A percentile compares a stretch with the other conserved stretches of the same genome.
phyloP scores from a whole-genome alignment of 2,888 invertebrate genomes.

The Cheilosia scutellata region DNA sequence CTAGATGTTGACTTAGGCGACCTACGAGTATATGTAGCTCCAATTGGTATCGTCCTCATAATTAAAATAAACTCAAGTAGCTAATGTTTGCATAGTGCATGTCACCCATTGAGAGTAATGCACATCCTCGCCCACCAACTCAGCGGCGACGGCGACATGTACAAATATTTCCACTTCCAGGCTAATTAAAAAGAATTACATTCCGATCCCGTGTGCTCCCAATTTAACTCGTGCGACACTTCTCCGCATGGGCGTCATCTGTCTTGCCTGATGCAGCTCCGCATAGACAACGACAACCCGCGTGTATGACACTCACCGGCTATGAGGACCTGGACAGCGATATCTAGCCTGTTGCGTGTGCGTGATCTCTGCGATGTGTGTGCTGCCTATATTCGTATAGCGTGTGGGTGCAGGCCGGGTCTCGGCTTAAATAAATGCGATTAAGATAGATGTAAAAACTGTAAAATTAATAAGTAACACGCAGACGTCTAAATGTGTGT shows the following conservation, averaged over 20 bases:
- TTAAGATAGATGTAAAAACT: slow-evolving; percentile 73
- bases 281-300: slow-evolving; percentile 1
- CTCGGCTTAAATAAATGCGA: slow-evolving; percentile 61
- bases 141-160: slow-evolving; percentile 25
- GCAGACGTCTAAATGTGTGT: slow-evolving; percentile 51
- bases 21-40: neutral
- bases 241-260: slow-evolving; percentile 61
- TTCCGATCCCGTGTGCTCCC: slow-evolving; percentile 54
- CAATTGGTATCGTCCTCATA: slow-evolving; percentile 35
- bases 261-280: slow-evolving; percentile 20
- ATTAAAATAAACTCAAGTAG: slow-evolving; percentile 57
- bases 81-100: slow-evolving; percentile 41
- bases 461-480: slow-evolving; percentile 74
- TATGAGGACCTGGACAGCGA: slow-evolving; percentile 36
- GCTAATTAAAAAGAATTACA: slow-evolving; percentile 61
- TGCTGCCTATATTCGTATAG: neutral
- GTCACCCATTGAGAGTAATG: slow-evolving; percentile 47
- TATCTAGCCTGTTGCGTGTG: slow-evolving; percentile 26
- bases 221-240: slow-evolving; percentile 58
- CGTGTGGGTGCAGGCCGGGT: slow-evolving; percentile 62
- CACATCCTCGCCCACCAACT: slow-evolving; percentile 39
- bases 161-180: slow-evolving; percentile 62
- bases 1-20: slow-evolving; percentile 14
- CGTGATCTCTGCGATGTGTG: slow-evolving; percentile 16
- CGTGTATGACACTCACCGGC: slow-evolving; percentile 15